phyloP scores from a whole-genome alignment of 2,113 vertebrate genomes.

The Spilogale gracilis region DNA sequence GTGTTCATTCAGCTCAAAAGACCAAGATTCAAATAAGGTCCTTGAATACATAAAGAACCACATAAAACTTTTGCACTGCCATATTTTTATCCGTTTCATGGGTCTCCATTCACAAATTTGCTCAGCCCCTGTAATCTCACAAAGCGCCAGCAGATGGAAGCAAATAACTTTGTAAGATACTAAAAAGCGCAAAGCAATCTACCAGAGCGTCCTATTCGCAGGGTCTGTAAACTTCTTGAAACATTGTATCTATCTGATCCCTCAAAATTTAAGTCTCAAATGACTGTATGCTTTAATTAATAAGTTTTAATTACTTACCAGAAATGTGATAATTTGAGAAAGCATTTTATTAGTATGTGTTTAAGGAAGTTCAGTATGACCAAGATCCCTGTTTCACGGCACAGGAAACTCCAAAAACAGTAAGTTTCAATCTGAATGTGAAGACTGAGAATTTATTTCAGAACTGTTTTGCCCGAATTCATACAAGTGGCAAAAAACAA shows the following conservation, averaged over 20 bases:
- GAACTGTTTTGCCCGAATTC: background rate
- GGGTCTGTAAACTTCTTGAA: slow-evolving; percentile 12
- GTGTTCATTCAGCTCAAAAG: background rate
- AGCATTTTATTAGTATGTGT: background rate
- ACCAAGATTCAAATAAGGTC: slow-evolving; percentile 1
- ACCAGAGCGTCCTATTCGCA: accelerated
- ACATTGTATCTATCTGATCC: background rate
- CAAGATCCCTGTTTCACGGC: background rate
- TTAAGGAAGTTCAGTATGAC: background rate
- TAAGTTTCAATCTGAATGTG: background rate
- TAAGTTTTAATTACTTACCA: background rate
- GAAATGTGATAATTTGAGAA: slow-evolving; percentile 16
- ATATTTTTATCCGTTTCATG: background rate
- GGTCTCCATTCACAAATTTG: background rate
- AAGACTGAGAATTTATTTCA: background rate
- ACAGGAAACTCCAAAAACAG: background rate
- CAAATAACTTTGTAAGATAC: slow-evolving; percentile 82
- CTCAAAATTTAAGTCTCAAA: slow-evolving; percentile 23
- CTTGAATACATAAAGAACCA: background rate
- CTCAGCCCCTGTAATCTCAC: slow-evolving; percentile 71
- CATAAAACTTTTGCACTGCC: background rate
- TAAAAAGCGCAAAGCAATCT: accelerated
- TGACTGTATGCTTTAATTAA: slow-evolving; percentile 45
- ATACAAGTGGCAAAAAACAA: background rate
- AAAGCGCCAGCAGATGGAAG: slow-evolving; percentile 85